Evolutionary conservation across 2,888 invertebrate species (phyloP), one percentile per base, ranked within the genome.

Genomic region (Cantharis flavilabris): DNA sequence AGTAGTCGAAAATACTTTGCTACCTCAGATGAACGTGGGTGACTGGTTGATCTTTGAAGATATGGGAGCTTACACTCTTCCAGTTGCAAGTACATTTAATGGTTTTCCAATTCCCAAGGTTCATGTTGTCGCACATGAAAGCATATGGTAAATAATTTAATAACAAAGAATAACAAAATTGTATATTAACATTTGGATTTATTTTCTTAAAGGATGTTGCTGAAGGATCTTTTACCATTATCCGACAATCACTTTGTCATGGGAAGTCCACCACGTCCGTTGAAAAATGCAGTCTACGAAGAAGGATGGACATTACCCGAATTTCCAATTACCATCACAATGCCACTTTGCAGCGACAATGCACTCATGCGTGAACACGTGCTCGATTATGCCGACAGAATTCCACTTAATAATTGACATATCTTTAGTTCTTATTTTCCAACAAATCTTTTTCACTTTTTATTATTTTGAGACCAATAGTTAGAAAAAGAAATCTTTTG

Each of bases 51-150:
- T 95, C 79, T 99, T 97, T 89, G 93, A 94, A 83, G 94, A 98
- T 88, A 98, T 99, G 99, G 99, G 99, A 70, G 99, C 99, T n/a
- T 98, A 98, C 89, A 98, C 99, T 0, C 90, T 97, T 84, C 95
- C 97, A 30, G 96, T 97, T 70, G 97, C 97, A 9, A 96, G 97
- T 78, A 91, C 95, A 7, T 99, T 99, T 90, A 99, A 99, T 89
- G 99, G 99, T n/a, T 98, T 98, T 88, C 95, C 95, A 10, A 89
- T 94, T 80, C 96, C 97, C 1, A 91, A 91, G 80, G 65, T 67
- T 67, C 90, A 93, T 71, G 90, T 93, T 63, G 91, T 93, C 63
- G 90, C 93, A 70, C 91, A 92, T 76, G 89, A 91, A 70, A 86
- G 88, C 13, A 88, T 92, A 64, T 94, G 93, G 95, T 93, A 83